phyloP scores from a whole-genome alignment of 1,140 invertebrate species.

The Semibalanus balanoides region DNA sequence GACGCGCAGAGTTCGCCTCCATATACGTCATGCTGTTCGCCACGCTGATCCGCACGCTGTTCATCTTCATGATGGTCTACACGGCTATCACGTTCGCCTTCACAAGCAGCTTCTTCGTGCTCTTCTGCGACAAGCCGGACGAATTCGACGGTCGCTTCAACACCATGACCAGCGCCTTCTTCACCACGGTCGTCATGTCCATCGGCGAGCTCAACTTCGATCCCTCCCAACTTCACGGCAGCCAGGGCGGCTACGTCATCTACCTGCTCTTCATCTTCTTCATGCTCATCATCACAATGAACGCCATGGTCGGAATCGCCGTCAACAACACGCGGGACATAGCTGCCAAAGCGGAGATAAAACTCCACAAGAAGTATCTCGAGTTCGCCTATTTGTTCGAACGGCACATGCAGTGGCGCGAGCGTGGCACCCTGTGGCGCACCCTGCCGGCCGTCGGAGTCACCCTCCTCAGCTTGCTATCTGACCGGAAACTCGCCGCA shows the following conservation, averaged over 20 bases:
- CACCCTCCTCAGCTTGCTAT: neutral
- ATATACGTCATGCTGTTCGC: neutral
- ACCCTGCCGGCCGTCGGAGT: neutral
- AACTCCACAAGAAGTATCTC: neutral
- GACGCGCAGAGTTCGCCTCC: neutral
- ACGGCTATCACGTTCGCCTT: neutral
- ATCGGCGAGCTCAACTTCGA: neutral
- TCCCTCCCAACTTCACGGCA: neutral
- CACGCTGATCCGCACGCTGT: neutral
- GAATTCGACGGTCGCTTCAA: neutral
- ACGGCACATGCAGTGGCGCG: neutral
- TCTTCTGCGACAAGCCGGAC: neutral
- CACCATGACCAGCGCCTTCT: neutral
- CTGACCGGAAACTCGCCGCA: neutral
- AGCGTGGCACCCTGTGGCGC: neutral
- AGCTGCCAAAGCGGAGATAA: neutral
- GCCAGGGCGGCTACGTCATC: neutral
- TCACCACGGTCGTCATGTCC: neutral
- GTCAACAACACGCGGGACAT: neutral
- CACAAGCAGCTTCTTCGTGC: neutral
- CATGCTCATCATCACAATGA: neutral
- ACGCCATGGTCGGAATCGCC: neutral
- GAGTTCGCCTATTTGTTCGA: neutral
- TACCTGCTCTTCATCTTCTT: constrained; percentile 2
- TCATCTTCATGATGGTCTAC: neutral